Percentiles rank a stretch among this genome's conserved stretches.
These are phyloP conservation scores for Centropus bengalensis DNA, from an alignment of 2,113 vertebrate species.

Conservation along the genomic window DNA sequence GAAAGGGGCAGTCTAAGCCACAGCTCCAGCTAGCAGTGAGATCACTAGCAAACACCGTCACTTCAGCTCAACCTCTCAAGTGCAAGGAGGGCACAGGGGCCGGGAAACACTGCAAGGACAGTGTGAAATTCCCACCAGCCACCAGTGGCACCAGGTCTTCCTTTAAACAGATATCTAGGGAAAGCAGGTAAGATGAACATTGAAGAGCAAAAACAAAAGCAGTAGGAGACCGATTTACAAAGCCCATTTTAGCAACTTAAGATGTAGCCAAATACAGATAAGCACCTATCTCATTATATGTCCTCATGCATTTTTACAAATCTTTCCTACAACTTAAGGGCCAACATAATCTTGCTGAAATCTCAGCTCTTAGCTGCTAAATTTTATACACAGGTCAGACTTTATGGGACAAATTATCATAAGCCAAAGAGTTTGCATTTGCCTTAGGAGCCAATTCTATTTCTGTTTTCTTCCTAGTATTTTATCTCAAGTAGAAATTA, in stretches of 20 bases:
- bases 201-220: not conserved
- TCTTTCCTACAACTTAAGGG: constrained; percentile 6
- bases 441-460: not conserved
- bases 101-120: not conserved
- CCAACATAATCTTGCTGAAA: not conserved
- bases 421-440: not conserved
- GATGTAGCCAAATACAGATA: constrained; percentile 42
- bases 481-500: not conserved
- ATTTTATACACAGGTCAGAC: not conserved
- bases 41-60: rapidly evolving
- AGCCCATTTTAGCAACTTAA: constrained; percentile 59
- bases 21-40: not conserved
- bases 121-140: not conserved
- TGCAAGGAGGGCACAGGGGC: not conserved
- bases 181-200: not conserved
- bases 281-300: constrained; percentile 38
- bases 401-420: not conserved
- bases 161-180: not conserved
- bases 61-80: not conserved
- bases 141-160: not conserved
- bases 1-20: not conserved
- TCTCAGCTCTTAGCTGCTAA: not conserved
- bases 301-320: constrained; percentile 20
- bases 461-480: not conserved
- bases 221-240: constrained; percentile 38